Percentiles rank a stretch among this genome's conserved stretches.
phyloP scores from a whole-genome alignment of 2,113 vertebrate genomes.

The Struthio camelus region DNA sequence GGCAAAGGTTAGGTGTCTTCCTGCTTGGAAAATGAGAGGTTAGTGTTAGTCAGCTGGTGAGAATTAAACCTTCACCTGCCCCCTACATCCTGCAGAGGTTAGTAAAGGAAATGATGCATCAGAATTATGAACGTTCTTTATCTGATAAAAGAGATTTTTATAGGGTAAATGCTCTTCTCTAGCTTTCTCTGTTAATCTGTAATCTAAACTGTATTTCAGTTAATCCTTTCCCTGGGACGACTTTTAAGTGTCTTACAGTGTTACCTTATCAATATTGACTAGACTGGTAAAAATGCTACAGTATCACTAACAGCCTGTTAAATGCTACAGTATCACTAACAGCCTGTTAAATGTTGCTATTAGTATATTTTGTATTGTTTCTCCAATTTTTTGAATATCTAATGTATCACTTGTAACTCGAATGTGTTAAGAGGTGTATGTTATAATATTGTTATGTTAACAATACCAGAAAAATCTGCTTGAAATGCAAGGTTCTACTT shows the following conservation, averaged over 20 bases:
- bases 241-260: not conserved
- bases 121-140: not conserved
- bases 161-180: not conserved
- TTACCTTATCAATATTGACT: not conserved
- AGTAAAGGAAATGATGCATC: not conserved
- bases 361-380: not conserved
- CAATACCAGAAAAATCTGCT: not conserved
- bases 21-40: not conserved
- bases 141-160: accelerated
- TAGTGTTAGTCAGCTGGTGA: not conserved
- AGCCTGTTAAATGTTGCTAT: not conserved
- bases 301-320: not conserved
- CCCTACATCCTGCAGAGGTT: not conserved
- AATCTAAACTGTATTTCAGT: not conserved
- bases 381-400: not conserved
- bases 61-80: not conserved
- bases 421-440: not conserved
- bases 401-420: not conserved
- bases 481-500: not conserved
- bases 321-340: not conserved
- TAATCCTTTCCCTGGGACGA: not conserved
- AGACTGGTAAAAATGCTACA: not conserved
- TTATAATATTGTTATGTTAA: not conserved
- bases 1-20: not conserved
- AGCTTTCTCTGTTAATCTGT: not conserved